phyloP scores from a whole-genome alignment of 2,113 vertebrate species.

The Pelusios castaneus region DNA sequence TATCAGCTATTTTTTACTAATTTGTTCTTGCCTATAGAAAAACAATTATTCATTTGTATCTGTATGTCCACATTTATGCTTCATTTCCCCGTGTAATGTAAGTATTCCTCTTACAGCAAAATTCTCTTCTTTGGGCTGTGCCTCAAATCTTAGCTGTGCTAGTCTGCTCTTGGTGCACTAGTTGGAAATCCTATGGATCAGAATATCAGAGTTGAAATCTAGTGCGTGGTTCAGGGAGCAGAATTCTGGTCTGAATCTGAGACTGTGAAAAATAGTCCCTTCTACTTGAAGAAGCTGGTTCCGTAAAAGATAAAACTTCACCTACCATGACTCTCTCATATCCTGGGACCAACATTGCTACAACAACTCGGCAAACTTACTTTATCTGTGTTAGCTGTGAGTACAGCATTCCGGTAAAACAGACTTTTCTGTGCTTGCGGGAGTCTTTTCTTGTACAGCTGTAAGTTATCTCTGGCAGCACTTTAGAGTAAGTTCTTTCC shows the following conservation, averaged over 20 bases:
- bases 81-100: background rate
- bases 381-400: constrained; percentile 2
- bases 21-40: background rate
- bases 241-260: background rate
- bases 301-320: background rate
- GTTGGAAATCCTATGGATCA: background rate
- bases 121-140: background rate
- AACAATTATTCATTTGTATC: background rate
- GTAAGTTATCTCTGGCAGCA: constrained; percentile 25
- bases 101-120: background rate
- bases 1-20: background rate
- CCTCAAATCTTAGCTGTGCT: accelerated
- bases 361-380: background rate
- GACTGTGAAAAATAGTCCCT: background rate
- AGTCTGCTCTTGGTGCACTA: background rate
- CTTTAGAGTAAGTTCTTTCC: background rate
- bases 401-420: constrained; percentile 19
- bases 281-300: background rate
- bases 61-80: background rate
- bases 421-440: background rate
- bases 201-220: background rate
- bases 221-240: background rate
- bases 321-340: background rate
- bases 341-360: background rate
- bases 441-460: background rate